Conservation (phyloP, 2,113 vertebrate genomes). For the Malurus melanocephalus region DNA sequence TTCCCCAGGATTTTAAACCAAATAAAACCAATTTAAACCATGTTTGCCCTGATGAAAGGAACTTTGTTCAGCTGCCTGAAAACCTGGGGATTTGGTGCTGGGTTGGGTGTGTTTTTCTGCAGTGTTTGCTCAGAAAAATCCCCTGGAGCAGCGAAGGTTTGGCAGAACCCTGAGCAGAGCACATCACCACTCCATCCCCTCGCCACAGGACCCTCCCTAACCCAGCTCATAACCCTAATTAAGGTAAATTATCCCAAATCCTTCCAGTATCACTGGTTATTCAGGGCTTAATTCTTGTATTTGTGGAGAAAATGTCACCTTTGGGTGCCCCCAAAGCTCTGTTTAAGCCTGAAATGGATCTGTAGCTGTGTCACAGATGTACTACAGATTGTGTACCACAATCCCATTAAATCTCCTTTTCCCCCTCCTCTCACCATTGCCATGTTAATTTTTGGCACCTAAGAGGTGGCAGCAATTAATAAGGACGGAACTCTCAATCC, state of each 20-base stretch:
- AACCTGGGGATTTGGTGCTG: background rate
- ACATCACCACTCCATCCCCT: background rate
- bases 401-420: background rate
- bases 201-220: background rate
- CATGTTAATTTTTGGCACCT: background rate
- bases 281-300: accelerated
- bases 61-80: background rate
- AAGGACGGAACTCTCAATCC: accelerated
- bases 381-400: too few relatives aligned
- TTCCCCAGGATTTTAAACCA: background rate
- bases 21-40: background rate
- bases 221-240: background rate
- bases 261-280: background rate
- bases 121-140: background rate
- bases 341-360: background rate
- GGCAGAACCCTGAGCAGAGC: background rate
- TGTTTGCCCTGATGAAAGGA: background rate
- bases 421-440: background rate
- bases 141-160: background rate
- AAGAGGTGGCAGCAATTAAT: background rate
- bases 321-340: background rate
- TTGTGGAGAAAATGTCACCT: background rate
- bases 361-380: background rate
- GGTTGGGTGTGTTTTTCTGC: background rate
- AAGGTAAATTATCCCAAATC: background rate